A percentile compares a stretch with the other conserved stretches of the same genome.
Conservation (phyloP, 1,140 invertebrate genomes). For the Ridgeia piscesae region DNA sequence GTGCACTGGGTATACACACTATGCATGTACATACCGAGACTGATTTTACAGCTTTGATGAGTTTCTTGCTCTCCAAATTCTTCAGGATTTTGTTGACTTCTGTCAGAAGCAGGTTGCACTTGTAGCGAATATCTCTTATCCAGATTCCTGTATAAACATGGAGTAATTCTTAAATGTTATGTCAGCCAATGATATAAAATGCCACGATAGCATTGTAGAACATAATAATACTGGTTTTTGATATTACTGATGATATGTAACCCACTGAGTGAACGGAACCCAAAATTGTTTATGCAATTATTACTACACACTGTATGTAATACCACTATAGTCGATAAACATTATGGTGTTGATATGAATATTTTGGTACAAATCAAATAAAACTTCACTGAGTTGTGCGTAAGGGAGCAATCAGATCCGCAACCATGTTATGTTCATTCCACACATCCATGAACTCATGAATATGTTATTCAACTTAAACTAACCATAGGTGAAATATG, state of each 20-base stretch:
- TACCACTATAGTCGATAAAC: neutral
- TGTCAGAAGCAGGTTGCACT: conserved; percentile 84
- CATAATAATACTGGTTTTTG: neutral
- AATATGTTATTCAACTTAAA: neutral
- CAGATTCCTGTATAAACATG: conserved; percentile 75
- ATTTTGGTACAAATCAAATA: neutral
- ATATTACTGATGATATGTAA: neutral
- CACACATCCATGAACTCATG: neutral
- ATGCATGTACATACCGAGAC: too few species aligned
- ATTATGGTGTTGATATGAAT: neutral
- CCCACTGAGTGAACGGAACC: neutral
- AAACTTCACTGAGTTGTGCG: neutral
- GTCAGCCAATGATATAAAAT: neutral
- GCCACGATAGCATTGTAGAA: neutral
- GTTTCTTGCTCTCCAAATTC: conserved; percentile 88
- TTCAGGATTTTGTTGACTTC: conserved; percentile 93
- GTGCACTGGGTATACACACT: neutral
- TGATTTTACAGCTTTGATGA: conserved; percentile 95
- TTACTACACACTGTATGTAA: neutral
- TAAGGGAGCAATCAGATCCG: neutral
- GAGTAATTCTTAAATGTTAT: neutral
- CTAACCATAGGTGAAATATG: too few species aligned
- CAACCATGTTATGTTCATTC: neutral
- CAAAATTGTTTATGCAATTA: neutral
- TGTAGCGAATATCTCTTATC: conserved; percentile 88